These are phyloP conservation scores for Nycticryphes semicollaris DNA, from an alignment of 2,113 vertebrate genomes.

Conservation along the genomic window DNA sequence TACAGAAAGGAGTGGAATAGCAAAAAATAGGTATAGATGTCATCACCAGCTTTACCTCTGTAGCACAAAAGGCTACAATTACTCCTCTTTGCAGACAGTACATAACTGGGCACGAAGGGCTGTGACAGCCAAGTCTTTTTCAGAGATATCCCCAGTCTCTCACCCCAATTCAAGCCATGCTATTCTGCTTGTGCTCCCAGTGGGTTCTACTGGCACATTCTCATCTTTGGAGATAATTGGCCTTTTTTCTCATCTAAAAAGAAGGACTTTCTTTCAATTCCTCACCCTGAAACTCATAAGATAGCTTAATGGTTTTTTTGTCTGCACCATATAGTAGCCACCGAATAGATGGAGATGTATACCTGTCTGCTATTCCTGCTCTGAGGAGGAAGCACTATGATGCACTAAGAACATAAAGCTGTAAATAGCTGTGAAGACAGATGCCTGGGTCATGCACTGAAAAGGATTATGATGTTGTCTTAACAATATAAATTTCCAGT, in stretches of 20 bases:
- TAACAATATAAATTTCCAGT: neutral
- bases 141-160: neutral
- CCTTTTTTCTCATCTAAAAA: neutral
- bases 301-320: neutral
- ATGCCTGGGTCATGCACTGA: neutral
- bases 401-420: neutral
- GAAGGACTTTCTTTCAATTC: neutral
- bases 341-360: neutral
- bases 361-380: neutral
- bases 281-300: neutral
- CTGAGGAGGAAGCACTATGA: neutral
- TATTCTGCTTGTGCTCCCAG: neutral
- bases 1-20: neutral
- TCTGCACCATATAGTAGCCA: neutral
- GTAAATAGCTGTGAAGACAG: neutral
- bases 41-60: neutral
- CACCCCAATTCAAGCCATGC: neutral
- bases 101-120: neutral
- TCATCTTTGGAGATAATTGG: neutral
- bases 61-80: neutral
- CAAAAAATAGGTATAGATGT: neutral
- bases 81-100: neutral
- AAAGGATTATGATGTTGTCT: neutral
- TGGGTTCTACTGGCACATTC: neutral
- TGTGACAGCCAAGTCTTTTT: neutral